Percentiles rank a stretch among this genome's conserved stretches.
Evolutionary conservation across 2,888 invertebrate genomes (phyloP).

Genomic region (Rhorus exstirpatorius): DNA sequence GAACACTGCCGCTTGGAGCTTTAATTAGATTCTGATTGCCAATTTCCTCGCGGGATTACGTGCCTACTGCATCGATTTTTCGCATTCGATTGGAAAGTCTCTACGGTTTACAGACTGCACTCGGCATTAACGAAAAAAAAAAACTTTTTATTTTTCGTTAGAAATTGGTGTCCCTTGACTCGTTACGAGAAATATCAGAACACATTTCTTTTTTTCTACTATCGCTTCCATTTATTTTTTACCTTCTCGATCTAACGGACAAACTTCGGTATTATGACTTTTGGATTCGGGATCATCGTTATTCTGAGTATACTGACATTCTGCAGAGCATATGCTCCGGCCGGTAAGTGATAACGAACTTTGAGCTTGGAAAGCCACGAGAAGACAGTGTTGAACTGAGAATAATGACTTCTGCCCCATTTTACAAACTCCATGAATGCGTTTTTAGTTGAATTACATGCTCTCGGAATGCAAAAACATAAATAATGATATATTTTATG

Average conservation of each 20-base stretch:
- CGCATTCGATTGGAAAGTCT: conserved; percentile 42
- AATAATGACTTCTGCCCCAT: too few species aligned
- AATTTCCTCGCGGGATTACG: conserved; percentile 57
- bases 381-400: too few species aligned
- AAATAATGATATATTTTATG: too few species aligned
- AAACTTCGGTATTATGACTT: conserved; percentile 21
- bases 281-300: conserved; percentile 6
- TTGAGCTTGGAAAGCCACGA: background rate
- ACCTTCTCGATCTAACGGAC: background rate
- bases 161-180: background rate
- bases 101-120: conserved; percentile 23
- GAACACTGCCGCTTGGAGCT: conserved; percentile 46
- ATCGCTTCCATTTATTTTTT: background rate
- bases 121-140: conserved; percentile 20
- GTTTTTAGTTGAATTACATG: too few species aligned
- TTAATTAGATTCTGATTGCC: conserved; percentile 67
- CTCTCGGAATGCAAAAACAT: too few species aligned
- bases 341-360: conserved; percentile 32
- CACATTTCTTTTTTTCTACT: background rate
- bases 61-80: conserved; percentile 20
- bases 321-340: conserved; percentile 26
- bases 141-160: background rate
- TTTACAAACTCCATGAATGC: too few species aligned
- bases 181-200: background rate
- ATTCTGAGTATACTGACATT: conserved; percentile 18